Evolutionary conservation across 2,888 invertebrate species (phyloP).

Genomic region (Harpagoxenus sublaevis): DNA sequence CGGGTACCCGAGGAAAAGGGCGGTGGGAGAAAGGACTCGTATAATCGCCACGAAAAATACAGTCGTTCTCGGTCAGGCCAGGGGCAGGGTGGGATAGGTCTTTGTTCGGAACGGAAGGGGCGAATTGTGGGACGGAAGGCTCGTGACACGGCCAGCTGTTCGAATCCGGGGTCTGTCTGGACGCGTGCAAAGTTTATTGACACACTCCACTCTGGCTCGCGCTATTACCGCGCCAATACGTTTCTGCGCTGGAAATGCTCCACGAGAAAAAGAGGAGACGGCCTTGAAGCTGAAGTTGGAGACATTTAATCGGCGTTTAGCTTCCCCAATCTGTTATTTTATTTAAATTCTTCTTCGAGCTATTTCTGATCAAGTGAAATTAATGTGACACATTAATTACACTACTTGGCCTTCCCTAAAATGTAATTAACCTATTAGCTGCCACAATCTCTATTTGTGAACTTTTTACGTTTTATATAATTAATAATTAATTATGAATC

Average conservation of each 20-base stretch:
- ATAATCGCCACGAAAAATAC: constrained; percentile 57
- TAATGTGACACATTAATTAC: neutral
- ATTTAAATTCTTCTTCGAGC: neutral
- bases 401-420: no score
- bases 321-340: neutral
- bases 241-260: constrained; percentile 48
- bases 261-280: neutral
- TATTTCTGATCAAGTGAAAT: neutral
- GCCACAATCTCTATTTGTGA: no score
- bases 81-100: constrained; percentile 59
- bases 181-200: constrained; percentile 75
- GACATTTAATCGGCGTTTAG: neutral
- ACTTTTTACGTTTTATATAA: no score
- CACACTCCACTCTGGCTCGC: constrained; percentile 65
- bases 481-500: no score
- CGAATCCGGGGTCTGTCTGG: constrained; percentile 65
- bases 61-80: constrained; percentile 45
- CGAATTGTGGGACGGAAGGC: constrained; percentile 67
- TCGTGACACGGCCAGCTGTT: constrained; percentile 78
- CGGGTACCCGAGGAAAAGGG: constrained; percentile 23
- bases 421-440: no score
- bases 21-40: constrained; percentile 30
- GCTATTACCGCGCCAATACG: constrained; percentile 62
- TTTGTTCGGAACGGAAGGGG: constrained; percentile 73
- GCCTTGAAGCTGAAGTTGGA: constrained; percentile 19